phyloP scores from a whole-genome alignment of 2,113 vertebrate genomes.

The Pao palembangensis region DNA sequence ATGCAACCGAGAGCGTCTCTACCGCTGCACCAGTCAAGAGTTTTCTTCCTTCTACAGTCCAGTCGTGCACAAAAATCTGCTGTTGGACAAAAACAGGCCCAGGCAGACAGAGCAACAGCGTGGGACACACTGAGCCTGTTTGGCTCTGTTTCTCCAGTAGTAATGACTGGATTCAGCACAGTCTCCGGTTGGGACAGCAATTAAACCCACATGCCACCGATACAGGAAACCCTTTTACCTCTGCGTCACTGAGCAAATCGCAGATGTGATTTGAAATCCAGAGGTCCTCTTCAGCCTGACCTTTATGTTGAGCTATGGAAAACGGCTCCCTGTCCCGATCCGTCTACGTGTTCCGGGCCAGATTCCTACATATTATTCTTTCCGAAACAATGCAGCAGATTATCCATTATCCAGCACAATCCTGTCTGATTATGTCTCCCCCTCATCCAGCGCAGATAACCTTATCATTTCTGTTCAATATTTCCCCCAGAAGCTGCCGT shows the following conservation, averaged over 20 bases:
- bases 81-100: too few relatives aligned
- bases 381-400: constrained; percentile 17
- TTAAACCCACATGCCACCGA: too few relatives aligned
- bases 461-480: constrained; percentile 23
- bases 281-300: not conserved
- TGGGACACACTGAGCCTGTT: too few relatives aligned
- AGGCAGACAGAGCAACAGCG: too few relatives aligned
- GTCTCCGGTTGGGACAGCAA: too few relatives aligned
- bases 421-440: constrained; percentile 17
- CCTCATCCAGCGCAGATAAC: constrained; percentile 15
- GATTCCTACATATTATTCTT: not conserved
- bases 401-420: constrained; percentile 21
- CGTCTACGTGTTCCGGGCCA: not conserved
- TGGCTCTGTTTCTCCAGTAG: too few relatives aligned
- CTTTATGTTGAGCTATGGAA: not conserved
- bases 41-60: too few relatives aligned
- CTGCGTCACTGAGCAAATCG: not conserved
- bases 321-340: not conserved
- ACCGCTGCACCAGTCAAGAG: too few relatives aligned
- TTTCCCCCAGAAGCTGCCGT: constrained; percentile 39
- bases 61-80: too few relatives aligned
- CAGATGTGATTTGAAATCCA: not conserved
- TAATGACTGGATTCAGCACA: too few relatives aligned
- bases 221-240: too few relatives aligned
- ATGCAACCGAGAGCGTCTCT: too few relatives aligned